Percentiles rank a stretch among this genome's conserved stretches.
These are phyloP conservation scores for Agrypnia vestita DNA, from an alignment of 1,140 invertebrate species.

Conservation along the genomic window DNA sequence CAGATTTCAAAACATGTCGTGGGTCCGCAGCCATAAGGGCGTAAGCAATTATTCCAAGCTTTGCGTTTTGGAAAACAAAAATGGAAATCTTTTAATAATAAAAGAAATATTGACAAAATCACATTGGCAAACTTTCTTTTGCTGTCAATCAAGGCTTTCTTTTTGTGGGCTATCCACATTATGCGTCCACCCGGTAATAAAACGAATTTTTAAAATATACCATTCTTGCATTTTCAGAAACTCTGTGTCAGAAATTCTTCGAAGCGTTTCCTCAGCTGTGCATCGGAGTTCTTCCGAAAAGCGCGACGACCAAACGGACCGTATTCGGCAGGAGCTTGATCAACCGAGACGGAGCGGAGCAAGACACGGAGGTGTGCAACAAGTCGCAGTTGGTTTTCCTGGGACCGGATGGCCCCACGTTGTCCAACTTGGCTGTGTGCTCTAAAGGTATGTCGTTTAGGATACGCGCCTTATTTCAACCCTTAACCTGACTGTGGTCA, in stretches of 20 bases:
- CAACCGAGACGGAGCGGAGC: slow-evolving; percentile 59
- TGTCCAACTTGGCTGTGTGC: slow-evolving; percentile 73
- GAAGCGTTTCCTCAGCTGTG: slow-evolving; percentile 26
- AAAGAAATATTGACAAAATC: too few species aligned
- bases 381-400: slow-evolving; percentile 70
- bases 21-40: too few species aligned
- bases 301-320: not conserved
- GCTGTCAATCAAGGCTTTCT: too few species aligned
- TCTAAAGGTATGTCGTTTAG: slow-evolving; percentile 64
- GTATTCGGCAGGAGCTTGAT: slow-evolving; percentile 65
- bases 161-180: too few species aligned
- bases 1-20: too few species aligned
- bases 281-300: slow-evolving; percentile 43
- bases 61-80: too few species aligned
- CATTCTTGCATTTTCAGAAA: slow-evolving; percentile 36
- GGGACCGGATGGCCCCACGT: slow-evolving; percentile 70
- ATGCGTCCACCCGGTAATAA: too few species aligned
- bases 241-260: slow-evolving; percentile 39
- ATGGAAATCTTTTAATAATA: too few species aligned
- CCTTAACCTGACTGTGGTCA: too few species aligned
- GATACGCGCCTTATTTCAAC: not conserved
- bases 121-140: too few species aligned
- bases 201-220: too few species aligned
- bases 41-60: too few species aligned
- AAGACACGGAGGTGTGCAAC: slow-evolving; percentile 61